phyloP scores from a whole-genome alignment of 2,888 invertebrate species.

The Neuroscelio doddi region DNA sequence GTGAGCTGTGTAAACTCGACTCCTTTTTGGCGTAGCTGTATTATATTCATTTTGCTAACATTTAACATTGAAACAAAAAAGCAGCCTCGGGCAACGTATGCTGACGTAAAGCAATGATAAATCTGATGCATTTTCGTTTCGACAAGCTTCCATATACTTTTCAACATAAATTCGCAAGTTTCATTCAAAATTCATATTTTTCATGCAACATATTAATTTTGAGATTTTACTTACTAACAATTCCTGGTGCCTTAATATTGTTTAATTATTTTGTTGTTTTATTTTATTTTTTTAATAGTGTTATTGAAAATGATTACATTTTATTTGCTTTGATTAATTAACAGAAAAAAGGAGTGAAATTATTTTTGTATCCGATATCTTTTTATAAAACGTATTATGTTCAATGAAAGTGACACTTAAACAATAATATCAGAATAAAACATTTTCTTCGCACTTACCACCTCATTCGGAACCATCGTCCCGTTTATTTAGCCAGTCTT shows the following conservation, averaged over 20 bases:
- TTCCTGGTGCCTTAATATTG: no score
- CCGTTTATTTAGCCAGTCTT: conserved; percentile 30
- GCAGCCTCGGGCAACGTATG: conserved; percentile 29
- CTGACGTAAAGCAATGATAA: conserved; percentile 40
- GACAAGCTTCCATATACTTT: conserved; percentile 19
- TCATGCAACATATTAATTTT: neutral
- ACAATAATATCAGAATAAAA: conserved; percentile 11
- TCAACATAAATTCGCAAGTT: neutral
- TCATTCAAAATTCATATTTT: no score
- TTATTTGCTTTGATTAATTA: no score
- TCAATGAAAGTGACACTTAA: conserved; percentile 19
- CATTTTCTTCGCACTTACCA: conserved; percentile 42
- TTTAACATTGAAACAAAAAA: conserved; percentile 48
- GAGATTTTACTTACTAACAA: conserved; percentile 3
- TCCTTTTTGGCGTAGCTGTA: conserved; percentile 60
- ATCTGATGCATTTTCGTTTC: conserved; percentile 41
- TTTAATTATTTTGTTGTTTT: no score
- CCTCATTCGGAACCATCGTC: conserved; percentile 20
- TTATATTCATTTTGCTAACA: conserved; percentile 48
- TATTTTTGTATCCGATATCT: neutral
- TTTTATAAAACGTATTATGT: conserved; percentile 3
- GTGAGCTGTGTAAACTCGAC: conserved; percentile 63
- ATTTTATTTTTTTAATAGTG: no score
- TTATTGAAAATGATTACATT: no score
- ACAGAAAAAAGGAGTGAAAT: no score